Conservation (phyloP, 2,797 vertebrate species). For the Bradypus variegatus region DNA sequence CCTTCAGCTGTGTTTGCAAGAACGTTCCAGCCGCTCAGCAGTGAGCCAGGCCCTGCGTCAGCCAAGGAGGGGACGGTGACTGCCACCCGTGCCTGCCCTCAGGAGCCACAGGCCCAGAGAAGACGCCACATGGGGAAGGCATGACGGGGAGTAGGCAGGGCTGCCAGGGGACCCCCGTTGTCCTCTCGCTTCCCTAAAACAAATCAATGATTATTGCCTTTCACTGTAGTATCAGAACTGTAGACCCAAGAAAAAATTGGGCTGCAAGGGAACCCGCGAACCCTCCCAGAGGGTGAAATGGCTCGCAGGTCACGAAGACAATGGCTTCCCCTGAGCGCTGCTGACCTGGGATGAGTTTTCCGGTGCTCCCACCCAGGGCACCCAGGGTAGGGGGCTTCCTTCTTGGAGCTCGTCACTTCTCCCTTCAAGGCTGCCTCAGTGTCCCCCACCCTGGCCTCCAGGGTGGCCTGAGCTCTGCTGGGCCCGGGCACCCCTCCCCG, state of each 20-base stretch:
- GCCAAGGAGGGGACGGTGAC: too few species aligned
- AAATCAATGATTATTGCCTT: not conserved
- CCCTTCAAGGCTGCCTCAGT: not conserved
- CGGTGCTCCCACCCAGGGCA: too few species aligned
- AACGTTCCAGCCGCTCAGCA: not conserved
- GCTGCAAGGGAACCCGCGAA: not conserved
- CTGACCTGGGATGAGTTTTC: not conserved
- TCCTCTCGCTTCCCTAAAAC: not conserved
- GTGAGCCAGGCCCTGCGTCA: not conserved
- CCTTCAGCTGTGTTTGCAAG: not conserved
- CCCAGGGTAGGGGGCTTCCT: not conserved
- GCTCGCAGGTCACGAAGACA: not conserved
- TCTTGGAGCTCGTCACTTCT: not conserved
- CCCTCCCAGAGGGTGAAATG: not conserved
- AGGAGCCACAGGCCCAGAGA: not conserved
- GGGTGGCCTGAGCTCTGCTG: not conserved
- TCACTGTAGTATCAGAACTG: not conserved
- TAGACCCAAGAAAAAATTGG: rapidly evolving
- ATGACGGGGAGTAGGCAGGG: too few species aligned
- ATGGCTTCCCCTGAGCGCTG: not conserved
- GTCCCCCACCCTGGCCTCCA: not conserved
- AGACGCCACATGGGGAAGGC: not conserved
- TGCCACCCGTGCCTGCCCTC: too few species aligned
- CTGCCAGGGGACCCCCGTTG: too few species aligned
- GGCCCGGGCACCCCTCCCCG: not conserved